Conservation (phyloP, 2,888 invertebrate species). For the Aphelenchoides bicaudatus region DNA sequence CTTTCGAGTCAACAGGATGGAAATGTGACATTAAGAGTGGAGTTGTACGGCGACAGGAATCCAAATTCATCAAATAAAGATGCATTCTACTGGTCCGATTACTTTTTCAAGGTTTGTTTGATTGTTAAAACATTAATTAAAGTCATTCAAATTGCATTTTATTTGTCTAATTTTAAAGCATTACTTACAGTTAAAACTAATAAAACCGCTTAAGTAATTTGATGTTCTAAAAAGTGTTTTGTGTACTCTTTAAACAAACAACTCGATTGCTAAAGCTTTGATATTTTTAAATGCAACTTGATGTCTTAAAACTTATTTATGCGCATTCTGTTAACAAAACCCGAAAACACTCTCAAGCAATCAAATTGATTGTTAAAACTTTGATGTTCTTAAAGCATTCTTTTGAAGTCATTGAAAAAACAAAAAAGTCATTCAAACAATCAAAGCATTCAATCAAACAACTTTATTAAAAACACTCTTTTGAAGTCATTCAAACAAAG, state of each 20-base stretch:
- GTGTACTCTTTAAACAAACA: too few species aligned
- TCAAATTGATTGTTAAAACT: too few species aligned
- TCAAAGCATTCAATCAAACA: too few species aligned
- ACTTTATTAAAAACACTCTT: too few species aligned
- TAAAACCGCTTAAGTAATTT: background rate
- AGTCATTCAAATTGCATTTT: too few species aligned
- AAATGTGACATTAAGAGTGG: slow-evolving; percentile 39
- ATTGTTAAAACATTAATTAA: background rate
- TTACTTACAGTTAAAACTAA: background rate
- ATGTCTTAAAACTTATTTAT: background rate
- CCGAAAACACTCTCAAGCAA: too few species aligned
- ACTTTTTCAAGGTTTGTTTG: slow-evolving; percentile 11
- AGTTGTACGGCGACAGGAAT: slow-evolving; percentile 47
- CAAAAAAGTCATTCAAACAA: too few species aligned
- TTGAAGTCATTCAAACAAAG: too few species aligned
- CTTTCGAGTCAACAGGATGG: slow-evolving; percentile 26
- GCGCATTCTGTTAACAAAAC: too few species aligned
- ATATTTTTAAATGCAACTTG: background rate
- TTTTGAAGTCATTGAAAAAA: too few species aligned
- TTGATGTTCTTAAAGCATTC: too few species aligned
- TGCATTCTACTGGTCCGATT: slow-evolving; percentile 19
- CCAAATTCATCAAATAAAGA: slow-evolving; percentile 34
- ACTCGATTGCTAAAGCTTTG: background rate
- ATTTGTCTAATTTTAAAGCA: background rate
- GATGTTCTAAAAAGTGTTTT: too few species aligned